A percentile compares a stretch with the other conserved stretches of the same genome.
These are phyloP conservation scores for Battus philenor DNA, from an alignment of 1,140 invertebrate species.

Conservation along the genomic window DNA sequence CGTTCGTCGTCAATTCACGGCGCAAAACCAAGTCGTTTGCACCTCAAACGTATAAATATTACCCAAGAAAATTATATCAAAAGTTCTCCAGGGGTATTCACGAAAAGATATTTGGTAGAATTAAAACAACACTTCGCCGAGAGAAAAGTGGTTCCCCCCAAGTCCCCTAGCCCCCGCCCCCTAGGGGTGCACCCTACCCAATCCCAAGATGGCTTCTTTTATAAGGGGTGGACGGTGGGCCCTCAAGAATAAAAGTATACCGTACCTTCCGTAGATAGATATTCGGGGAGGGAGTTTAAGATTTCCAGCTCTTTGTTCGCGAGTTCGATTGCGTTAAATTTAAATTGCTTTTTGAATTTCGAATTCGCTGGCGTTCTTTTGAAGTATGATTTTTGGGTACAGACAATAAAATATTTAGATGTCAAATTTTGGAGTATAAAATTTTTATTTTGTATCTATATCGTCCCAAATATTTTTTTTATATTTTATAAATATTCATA, in stretches of 20 bases:
- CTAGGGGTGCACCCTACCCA: slow-evolving; percentile 38
- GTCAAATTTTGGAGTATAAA: not conserved
- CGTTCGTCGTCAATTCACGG: slow-evolving; percentile 14
- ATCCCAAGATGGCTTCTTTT: slow-evolving; percentile 72
- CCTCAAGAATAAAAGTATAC: slow-evolving; percentile 68
- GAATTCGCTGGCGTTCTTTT: slow-evolving; percentile 21
- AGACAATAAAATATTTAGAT: slow-evolving; percentile 7
- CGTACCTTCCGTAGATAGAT: slow-evolving; percentile 50
- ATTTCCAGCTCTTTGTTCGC: slow-evolving; percentile 27
- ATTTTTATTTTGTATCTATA: not conserved
- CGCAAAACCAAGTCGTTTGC: slow-evolving; percentile 30
- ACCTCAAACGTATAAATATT: slow-evolving; percentile 59
- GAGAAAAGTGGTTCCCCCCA: slow-evolving; percentile 61
- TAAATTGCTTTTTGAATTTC: slow-evolving; percentile 51
- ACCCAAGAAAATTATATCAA: slow-evolving; percentile 68
- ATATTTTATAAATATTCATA: no score
- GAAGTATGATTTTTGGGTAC: slow-evolving; percentile 12
- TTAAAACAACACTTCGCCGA: slow-evolving; percentile 72
- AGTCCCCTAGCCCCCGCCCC: slow-evolving; percentile 22
- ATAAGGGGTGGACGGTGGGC: slow-evolving; percentile 64
- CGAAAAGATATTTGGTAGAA: slow-evolving; percentile 74
- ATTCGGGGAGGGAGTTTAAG: slow-evolving; percentile 38
- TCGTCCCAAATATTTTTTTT: not conserved
- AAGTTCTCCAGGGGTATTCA: slow-evolving; percentile 70
- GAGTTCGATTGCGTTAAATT: slow-evolving; percentile 50